Evolutionary conservation across 2,797 vertebrate species (phyloP).

Genomic region (Anguilla obscura): DNA sequence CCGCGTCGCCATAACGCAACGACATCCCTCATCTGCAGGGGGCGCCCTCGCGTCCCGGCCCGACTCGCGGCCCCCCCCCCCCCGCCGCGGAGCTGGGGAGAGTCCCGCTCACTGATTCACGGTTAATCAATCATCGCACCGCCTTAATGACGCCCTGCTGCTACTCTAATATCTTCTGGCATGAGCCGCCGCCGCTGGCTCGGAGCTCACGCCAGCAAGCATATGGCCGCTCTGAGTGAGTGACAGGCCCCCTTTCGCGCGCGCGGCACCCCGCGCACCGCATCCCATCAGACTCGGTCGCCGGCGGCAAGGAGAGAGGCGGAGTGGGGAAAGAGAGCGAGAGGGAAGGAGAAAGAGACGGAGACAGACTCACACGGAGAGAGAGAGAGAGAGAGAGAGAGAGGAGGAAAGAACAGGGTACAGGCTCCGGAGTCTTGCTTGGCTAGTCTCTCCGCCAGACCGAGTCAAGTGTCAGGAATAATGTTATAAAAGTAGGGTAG

Average conservation of each 20-base stretch:
- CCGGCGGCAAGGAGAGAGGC: slow-evolving; percentile 37
- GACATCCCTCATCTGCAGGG: slow-evolving; percentile 74
- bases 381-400: slow-evolving; percentile 16
- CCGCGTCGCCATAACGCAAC: slow-evolving; percentile 67
- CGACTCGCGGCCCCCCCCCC: not conserved
- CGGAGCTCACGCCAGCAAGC: slow-evolving; percentile 73
- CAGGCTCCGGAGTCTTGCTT: slow-evolving; percentile 39
- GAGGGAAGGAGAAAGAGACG: not conserved
- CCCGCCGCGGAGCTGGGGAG: slow-evolving; percentile 32
- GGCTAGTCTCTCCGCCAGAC: slow-evolving; percentile 40
- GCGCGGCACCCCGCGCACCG: slow-evolving; percentile 37
- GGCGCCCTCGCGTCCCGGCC: slow-evolving; percentile 59
- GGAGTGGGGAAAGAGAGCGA: slow-evolving; percentile 20
- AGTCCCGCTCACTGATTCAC: slow-evolving; percentile 66
- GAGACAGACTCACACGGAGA: not conserved
- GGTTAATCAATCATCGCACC: slow-evolving; percentile 80
- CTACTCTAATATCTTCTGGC: slow-evolving; percentile 55
- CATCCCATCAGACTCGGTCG: slow-evolving; percentile 34
- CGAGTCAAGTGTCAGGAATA: slow-evolving; percentile 53
- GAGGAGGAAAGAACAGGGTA: slow-evolving; percentile 21
- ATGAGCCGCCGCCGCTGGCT: slow-evolving; percentile 60
- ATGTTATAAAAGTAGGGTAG: slow-evolving; percentile 41
- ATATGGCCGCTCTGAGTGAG: slow-evolving; percentile 76
- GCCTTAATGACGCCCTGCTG: slow-evolving; percentile 71
- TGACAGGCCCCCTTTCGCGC: slow-evolving; percentile 70